Base-by-base conservation (phyloP, 2,888 invertebrate genomes). In the Drosophila planitibia region DNA sequence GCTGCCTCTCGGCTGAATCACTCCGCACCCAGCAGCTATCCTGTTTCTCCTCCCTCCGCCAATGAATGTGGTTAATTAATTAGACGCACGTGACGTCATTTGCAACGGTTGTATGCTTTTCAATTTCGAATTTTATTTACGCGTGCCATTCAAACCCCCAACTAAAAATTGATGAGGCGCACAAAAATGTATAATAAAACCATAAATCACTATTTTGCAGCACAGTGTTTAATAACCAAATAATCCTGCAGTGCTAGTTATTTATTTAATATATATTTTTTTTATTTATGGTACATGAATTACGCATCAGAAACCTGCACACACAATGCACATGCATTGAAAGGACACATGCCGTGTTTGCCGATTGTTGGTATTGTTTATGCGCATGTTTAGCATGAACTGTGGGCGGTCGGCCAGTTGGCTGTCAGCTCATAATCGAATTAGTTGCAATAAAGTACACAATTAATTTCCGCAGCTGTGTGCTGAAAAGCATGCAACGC, bases 361-460 rank as follows among this genome's bases (percentile, higher is more conserved):
- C 35, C 53, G 58, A 25, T 35, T 37, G 47, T 35, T 66, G 44
- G 39, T 25, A 19, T 52, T 67, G 71, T 65, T 69, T 69, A 51
- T 55, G 65, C 35, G 41, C 60, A 39, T 72, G 76, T 80, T 64
- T 71, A 49, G 61, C 57, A 64, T 67, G 61, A 47, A 59, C 80
- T 62, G 58, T 62, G 64, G 82, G 58, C 51, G 62, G 71, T 65
- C 63, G 63, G 64, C 61, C 41, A 49, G 32, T 35, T 25, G 32
- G 64, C 49, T 52, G 41, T 58, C 70, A 32, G 54, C 65, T 82
- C 76, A 80, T 89, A 89, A 90, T 87, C 78, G 84, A 91, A 91
- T 90, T 85, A 89, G 81, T 82, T 86, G 78, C 81, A 86, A 88
- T 86, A 89, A 90, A 83, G 85, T 83, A 76, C 81, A 72, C 83